Conservation (phyloP, 2,888 invertebrate species). For the Yponomeuta evonymella region DNA sequence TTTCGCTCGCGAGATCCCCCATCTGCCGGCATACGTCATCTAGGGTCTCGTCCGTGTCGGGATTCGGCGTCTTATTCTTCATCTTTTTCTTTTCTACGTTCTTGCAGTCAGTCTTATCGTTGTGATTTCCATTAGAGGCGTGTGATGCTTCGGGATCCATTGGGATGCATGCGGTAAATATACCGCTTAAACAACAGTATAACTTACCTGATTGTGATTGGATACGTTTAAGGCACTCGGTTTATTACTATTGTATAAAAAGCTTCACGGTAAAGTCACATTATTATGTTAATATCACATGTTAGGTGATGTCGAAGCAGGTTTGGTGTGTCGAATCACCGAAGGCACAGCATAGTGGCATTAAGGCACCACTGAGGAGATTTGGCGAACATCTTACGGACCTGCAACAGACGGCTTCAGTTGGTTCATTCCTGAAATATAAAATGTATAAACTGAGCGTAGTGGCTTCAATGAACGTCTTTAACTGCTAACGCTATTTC, state of each 20-base stretch:
- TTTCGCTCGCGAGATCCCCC: slow-evolving; percentile 35
- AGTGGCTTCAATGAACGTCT: too few species aligned
- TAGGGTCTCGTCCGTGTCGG: slow-evolving; percentile 29
- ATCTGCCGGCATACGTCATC: slow-evolving; percentile 40
- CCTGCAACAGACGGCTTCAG: slow-evolving; percentile 33
- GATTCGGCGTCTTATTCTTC: slow-evolving; percentile 33
- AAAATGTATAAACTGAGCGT: too few species aligned
- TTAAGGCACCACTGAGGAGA: slow-evolving; percentile 36
- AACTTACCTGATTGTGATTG: slow-evolving; percentile 29
- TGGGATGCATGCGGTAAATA: slow-evolving; percentile 48
- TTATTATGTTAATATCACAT: slow-evolving; percentile 25
- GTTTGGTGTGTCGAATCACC: slow-evolving; percentile 47
- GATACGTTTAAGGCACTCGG: slow-evolving; percentile 39
- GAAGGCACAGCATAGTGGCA: slow-evolving; percentile 41
- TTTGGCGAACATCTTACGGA: slow-evolving; percentile 45
- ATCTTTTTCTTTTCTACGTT: slow-evolving; percentile 66
- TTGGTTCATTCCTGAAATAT: too few species aligned
- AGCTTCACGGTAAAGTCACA: slow-evolving; percentile 27
- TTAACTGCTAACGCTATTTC: too few species aligned
- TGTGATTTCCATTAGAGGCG: slow-evolving; percentile 37
- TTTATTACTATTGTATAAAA: slow-evolving; percentile 33
- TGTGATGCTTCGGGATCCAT: slow-evolving; percentile 59
- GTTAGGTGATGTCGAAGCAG: slow-evolving; percentile 52
- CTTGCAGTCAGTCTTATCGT: slow-evolving; percentile 47
- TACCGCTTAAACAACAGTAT: slow-evolving; percentile 22